Base-by-base conservation (phyloP, 1,140 invertebrate species). In the Pygmarrhopalites habei region DNA sequence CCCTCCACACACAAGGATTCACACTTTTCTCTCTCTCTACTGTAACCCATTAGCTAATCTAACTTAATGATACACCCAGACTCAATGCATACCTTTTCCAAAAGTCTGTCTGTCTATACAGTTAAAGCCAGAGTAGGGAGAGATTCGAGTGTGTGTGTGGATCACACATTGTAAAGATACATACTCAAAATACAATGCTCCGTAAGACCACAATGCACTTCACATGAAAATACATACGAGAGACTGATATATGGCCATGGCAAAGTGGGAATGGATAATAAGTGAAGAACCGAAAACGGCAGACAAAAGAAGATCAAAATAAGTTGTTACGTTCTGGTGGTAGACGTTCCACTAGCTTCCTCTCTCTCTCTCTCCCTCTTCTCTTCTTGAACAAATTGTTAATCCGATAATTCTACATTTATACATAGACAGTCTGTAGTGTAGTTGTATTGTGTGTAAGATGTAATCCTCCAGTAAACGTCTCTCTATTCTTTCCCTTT, bases 341-440 rank as follows among this genome's bases (percentile, higher is more conserved):
- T 21, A 46, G 44, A 46, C 44, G 44, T 46, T 46, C 44, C 44
- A 46, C 44, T 46, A 7, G 19, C 19, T 46, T 46, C 44, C 5
- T 46, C n/a, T n/a, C n/a, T 19, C n/a, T n/a, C 15, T 46, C 4
- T 17, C 44, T 46, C 44, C 19, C 4, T 46, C 5, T 46, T 46
- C 19, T 46, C 19, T 19, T 21, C 44, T 46, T n/a, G 44, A 46
- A n/a, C 44, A 46, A 46, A 5, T n/a, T 46, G n/a, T 46, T 46
- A 46, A 46, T 46, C 44, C 5, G 44, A 46, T 46, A 46, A 46
- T 46, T 46, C 44, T 21, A 46, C 44, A 46, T 46, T 46, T 21
- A 4, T 21, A 17, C 15, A 21, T 46, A 4, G 15, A 15, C 15
- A 35, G 5, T 35, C 32, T 35, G 32, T 35, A 35, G 5, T 35